Percentiles rank a stretch among this genome's conserved stretches.
phyloP scores from a whole-genome alignment of 1,140 invertebrate genomes.

The Dinoponera quadriceps region DNA sequence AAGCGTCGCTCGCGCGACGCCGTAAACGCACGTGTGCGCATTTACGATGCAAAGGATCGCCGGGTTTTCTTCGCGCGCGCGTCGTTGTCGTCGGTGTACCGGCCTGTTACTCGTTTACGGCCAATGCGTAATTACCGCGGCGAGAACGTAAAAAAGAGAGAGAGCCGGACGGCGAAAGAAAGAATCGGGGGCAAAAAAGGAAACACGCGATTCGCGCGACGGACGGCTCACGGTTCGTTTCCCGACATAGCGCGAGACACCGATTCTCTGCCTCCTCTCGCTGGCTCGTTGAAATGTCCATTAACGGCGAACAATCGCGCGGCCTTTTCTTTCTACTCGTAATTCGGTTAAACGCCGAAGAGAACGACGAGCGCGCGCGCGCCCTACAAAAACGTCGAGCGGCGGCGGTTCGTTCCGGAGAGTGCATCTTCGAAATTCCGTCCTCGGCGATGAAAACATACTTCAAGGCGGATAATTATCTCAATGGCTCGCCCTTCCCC shows the following conservation, averaged over 20 bases:
- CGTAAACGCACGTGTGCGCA: conserved; percentile 10
- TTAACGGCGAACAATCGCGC: conserved; percentile 32
- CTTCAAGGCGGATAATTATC: conserved; percentile 52
- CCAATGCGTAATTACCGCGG: conserved; percentile 20
- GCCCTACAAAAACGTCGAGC: conserved; percentile 16
- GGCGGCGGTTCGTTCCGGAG: conserved; percentile 26
- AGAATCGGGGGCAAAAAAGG: background rate
- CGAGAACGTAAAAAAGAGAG: background rate
- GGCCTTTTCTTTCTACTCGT: conserved; percentile 17
- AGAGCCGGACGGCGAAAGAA: too few relatives aligned
- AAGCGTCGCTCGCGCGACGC: conserved; percentile 5
- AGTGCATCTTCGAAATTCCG: conserved; percentile 37
- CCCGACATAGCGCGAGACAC: background rate
- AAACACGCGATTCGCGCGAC: background rate
- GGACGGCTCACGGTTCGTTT: background rate
- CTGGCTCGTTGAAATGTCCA: conserved; percentile 20
- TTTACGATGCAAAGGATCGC: conserved; percentile 22
- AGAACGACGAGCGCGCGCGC: background rate
- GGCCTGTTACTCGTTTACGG: conserved; percentile 19
- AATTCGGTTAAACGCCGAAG: conserved; percentile 31
- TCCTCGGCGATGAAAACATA: conserved; percentile 47
- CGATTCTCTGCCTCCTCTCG: background rate
- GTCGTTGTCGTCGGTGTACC: too few relatives aligned
- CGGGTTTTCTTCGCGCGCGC: conserved; percentile 27
- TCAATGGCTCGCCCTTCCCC: conserved; percentile 14